Evolutionary conservation across 2,888 invertebrate genomes (phyloP), one percentile per base, ranked within the genome.

Genomic region (Caenorhabditis imperialis): DNA sequence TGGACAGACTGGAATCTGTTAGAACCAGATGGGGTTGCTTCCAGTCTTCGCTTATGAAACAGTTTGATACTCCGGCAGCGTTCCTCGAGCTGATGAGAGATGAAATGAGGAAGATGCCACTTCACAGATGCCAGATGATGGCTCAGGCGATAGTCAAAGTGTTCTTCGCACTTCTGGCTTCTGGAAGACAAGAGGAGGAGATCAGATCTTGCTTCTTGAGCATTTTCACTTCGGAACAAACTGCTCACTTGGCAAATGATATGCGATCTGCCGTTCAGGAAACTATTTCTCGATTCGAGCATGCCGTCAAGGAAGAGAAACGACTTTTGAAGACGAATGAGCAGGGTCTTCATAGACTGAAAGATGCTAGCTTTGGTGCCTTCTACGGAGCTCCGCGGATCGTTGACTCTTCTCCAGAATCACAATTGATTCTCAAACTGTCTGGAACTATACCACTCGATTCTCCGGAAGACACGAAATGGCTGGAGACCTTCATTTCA

Each of bases 251-350:
- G 37, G 55, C 73, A 3, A 73, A 67, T 16, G 67, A 73, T 5
- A 22, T 73, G 8, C 22, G 73, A 61, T 67, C 73, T n/a, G 60
- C 73, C 5, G 61, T 73, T n/a, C 73, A 73, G 22, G 65, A 65
- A 37, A 65, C 65, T 1, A 50, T 65, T 6, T 57, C 65, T 2
- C 40, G 65, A 33, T 55, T 37, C 37, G 50, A 50, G 25, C 16
- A 42, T 42, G 55, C 35, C 2, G 35, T 55, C 42, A 65, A 50
- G 16, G 35, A 42, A 18, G 57, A 65, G 57, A 55, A 40, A 3
- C 20, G n/a, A 6, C 7, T 55, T 14, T 7, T 54, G 20, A 38
- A 27, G 8, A 30, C 10, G 33, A 44, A 44, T 22, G 7, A 30
- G 30, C 7, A 30, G 30, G 10, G 10, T 30, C 6, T 10, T 30